phyloP scores from a whole-genome alignment of 2,888 invertebrate species.

The Phalangium opilio region DNA sequence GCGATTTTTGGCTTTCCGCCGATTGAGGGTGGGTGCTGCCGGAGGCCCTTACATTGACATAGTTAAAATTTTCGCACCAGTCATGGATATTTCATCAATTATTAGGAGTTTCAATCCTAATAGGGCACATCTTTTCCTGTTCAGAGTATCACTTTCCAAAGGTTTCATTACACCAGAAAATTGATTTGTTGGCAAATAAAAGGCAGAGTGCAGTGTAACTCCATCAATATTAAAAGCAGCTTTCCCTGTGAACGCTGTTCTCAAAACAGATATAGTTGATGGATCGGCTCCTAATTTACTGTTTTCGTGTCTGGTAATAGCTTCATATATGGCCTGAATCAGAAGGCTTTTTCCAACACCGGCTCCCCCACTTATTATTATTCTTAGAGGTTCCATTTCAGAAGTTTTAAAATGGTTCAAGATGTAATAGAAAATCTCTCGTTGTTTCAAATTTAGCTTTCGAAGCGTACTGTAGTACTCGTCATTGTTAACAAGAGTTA shows the following conservation, averaged over 20 bases:
- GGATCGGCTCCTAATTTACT: constrained; percentile 5
- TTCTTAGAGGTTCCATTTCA: not conserved
- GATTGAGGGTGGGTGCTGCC: too few species aligned
- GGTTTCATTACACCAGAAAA: constrained; percentile 13
- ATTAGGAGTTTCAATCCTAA: constrained; percentile 18
- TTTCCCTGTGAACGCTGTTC: constrained; percentile 21
- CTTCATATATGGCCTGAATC: constrained; percentile 13
- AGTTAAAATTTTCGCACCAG: constrained; percentile 22
- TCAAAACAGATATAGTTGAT: constrained; percentile 5
- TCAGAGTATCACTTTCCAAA: constrained; percentile 14
- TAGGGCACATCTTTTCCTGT: not conserved
- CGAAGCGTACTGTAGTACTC: not conserved
- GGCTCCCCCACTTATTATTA: constrained; percentile 20
- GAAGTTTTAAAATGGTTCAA: not conserved
- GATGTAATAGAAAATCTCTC: not conserved
- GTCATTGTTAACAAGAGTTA: not conserved
- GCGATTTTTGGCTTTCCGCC: too few species aligned
- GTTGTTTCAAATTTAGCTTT: not conserved
- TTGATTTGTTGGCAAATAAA: constrained; percentile 13
- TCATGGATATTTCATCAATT: constrained; percentile 29
- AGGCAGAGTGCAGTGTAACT: constrained; percentile 22
- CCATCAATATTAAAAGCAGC: constrained; percentile 24
- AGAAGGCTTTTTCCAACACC: constrained; percentile 21
- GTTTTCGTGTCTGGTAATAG: constrained; percentile 1
- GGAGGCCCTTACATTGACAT: constrained; percentile 23